Percentiles rank a stretch among this genome's conserved stretches.
These are phyloP conservation scores for Orbicella faveolata DNA, from an alignment of 64 coral and sea anemone species.

Conservation along the genomic window DNA sequence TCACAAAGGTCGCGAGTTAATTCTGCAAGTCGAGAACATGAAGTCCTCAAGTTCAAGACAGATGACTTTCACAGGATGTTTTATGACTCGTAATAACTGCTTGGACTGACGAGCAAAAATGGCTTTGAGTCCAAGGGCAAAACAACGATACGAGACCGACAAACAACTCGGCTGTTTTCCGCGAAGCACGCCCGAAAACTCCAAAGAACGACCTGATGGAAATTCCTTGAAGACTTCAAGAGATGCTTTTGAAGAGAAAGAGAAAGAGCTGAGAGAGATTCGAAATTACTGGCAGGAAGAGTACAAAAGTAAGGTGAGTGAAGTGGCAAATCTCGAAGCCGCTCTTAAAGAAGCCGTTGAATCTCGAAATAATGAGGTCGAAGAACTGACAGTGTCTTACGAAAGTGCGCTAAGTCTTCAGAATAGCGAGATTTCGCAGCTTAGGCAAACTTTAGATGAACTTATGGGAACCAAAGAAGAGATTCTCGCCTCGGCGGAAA, in stretches of 20 bases:
- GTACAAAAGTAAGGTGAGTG: slow-evolving; percentile 22
- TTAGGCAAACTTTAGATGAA: slow-evolving; percentile 25
- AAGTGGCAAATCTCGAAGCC: slow-evolving; percentile 8
- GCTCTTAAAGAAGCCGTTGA: slow-evolving; percentile 14
- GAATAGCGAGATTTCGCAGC: slow-evolving; percentile 36
- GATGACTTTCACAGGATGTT: neutral
- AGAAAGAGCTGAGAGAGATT: slow-evolving; percentile 35
- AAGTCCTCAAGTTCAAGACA: neutral
- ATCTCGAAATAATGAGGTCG: neutral
- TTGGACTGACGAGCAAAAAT: neutral
- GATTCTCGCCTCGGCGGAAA: slow-evolving; percentile 21
- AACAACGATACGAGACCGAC: neutral
- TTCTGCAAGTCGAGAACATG: neutral
- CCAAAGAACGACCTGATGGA: neutral
- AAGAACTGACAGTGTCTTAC: slow-evolving; percentile 11
- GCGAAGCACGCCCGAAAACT: neutral
- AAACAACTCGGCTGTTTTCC: slow-evolving; percentile 46
- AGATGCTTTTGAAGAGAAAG: slow-evolving; percentile 23
- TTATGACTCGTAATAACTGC: neutral
- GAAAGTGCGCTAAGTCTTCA: neutral
- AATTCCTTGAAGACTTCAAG: neutral
- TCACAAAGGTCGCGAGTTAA: too few relatives aligned
- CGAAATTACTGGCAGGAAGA: slow-evolving; percentile 47
- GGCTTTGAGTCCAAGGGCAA: slow-evolving; percentile 16
- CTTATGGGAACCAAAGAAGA: slow-evolving; percentile 25